phyloP scores from a whole-genome alignment of 2,888 invertebrate species.

The Pomacea canaliculata region DNA sequence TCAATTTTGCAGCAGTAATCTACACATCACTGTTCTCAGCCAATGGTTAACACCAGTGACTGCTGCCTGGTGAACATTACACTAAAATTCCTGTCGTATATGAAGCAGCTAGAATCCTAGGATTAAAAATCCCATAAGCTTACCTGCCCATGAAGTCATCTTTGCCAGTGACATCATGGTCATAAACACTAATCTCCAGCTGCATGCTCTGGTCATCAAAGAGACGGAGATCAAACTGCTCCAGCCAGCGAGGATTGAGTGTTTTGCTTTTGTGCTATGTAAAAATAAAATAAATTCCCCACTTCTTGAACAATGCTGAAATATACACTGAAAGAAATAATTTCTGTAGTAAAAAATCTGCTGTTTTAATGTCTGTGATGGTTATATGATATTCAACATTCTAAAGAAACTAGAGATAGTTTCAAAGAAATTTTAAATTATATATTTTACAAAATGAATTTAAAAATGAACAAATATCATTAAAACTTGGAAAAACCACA shows the following conservation, averaged over 20 bases:
- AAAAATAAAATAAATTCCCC: slow-evolving; percentile 5
- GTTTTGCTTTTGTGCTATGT: slow-evolving; percentile 78
- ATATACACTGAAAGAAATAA: not conserved
- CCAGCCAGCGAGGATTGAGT: slow-evolving; percentile 91
- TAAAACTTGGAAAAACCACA: not conserved
- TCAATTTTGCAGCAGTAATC: too few species aligned
- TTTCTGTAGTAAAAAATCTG: not conserved
- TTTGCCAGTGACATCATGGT: slow-evolving; percentile 85
- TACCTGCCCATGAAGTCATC: slow-evolving; percentile 89
- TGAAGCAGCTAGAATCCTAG: too few species aligned
- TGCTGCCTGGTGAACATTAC: too few species aligned
- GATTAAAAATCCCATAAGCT: slow-evolving; percentile 28
- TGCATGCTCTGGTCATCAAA: slow-evolving; percentile 94
- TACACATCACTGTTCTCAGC: too few species aligned
- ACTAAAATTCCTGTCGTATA: too few species aligned
- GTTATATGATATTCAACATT: too few species aligned
- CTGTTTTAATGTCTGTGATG: not conserved
- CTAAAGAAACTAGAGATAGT: too few species aligned
- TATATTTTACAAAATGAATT: too few species aligned
- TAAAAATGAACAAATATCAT: too few species aligned
- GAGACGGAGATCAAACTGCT: slow-evolving; percentile 96
- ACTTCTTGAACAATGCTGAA: too few species aligned
- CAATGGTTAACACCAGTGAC: too few species aligned
- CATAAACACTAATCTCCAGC: slow-evolving; percentile 92
- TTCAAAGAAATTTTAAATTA: too few species aligned